A percentile compares a stretch with the other conserved stretches of the same genome.
phyloP scores from a whole-genome alignment of 23 tunicate species.

The Ciona savignyi region DNA sequence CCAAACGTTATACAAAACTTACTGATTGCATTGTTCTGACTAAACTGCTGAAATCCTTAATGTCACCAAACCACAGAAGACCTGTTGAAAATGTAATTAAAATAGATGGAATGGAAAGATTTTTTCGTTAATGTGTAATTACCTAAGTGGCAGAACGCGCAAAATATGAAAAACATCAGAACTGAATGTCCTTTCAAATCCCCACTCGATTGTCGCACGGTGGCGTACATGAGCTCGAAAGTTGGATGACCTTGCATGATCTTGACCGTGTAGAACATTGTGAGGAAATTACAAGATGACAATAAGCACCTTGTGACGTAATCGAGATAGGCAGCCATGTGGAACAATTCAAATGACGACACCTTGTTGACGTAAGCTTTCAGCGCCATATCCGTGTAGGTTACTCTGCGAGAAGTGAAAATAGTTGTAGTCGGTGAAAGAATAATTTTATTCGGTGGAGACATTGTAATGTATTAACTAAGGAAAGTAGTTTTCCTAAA shows the following conservation, averaged over 20 bases:
- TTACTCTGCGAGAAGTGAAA: slow-evolving; percentile 11
- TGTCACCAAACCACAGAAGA: slow-evolving; percentile 37
- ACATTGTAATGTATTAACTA: too few species aligned
- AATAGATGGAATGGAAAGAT: background rate
- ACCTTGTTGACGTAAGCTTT: slow-evolving; percentile 1
- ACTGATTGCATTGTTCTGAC: slow-evolving; percentile 56
- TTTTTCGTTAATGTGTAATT: background rate
- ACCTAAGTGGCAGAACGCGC: slow-evolving; percentile 63
- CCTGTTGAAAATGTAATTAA: slow-evolving; percentile 22
- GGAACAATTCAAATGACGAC: slow-evolving; percentile 13
- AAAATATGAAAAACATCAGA: slow-evolving; percentile 27
- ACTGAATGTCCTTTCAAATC: slow-evolving; percentile 40
- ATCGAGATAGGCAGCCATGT: slow-evolving; percentile 34
- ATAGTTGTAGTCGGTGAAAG: too few species aligned
- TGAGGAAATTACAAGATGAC: slow-evolving; percentile 33
- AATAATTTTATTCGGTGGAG: too few species aligned
- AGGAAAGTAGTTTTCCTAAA: too few species aligned
- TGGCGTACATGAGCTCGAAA: slow-evolving; percentile 32
- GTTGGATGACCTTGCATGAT: slow-evolving; percentile 59
- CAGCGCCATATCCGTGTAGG: slow-evolving; percentile 33
- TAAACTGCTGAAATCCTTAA: slow-evolving; percentile 40
- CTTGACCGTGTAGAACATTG: slow-evolving; percentile 49
- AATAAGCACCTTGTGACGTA: slow-evolving; percentile 27
- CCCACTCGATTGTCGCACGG: slow-evolving; percentile 16
- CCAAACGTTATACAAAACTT: background rate